Evolutionary conservation across 2,113 vertebrate genomes (phyloP).

Genomic region (Psittacula cyanocephala): DNA sequence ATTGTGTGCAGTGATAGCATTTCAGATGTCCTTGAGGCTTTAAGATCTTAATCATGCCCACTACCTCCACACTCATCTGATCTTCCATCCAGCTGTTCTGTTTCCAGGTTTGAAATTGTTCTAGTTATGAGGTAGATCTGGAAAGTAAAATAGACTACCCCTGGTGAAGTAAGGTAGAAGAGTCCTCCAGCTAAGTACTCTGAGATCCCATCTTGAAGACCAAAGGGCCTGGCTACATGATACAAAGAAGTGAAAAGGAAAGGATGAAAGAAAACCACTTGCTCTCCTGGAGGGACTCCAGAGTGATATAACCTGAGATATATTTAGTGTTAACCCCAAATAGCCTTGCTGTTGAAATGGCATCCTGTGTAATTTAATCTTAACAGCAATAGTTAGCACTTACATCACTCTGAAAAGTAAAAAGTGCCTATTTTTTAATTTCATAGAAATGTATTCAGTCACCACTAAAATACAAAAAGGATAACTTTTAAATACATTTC

Average conservation of each 20-base stretch:
- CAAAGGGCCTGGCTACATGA: not conserved
- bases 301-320: not conserved
- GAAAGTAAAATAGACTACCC: not conserved
- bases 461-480: not conserved
- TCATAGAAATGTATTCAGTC: not conserved
- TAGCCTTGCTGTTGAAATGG: constrained; percentile 17
- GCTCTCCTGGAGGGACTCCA: not conserved
- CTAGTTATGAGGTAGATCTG: not conserved
- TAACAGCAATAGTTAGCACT: not conserved
- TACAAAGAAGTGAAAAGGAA: not conserved
- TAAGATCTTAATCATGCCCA: not conserved
- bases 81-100: not conserved
- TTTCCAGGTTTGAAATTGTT: not conserved
- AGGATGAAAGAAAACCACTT: not conserved
- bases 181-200: not conserved
- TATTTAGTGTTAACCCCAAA: constrained; percentile 27
- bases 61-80: not conserved
- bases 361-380: constrained; percentile 7
- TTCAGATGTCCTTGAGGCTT: not conserved
- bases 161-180: not conserved
- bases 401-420: not conserved
- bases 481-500: not conserved
- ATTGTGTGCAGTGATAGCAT: not conserved
- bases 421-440: not conserved
- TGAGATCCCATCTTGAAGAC: not conserved